Base-by-base conservation (phyloP, 2,797 vertebrate species). In the Todus mexicanus region DNA sequence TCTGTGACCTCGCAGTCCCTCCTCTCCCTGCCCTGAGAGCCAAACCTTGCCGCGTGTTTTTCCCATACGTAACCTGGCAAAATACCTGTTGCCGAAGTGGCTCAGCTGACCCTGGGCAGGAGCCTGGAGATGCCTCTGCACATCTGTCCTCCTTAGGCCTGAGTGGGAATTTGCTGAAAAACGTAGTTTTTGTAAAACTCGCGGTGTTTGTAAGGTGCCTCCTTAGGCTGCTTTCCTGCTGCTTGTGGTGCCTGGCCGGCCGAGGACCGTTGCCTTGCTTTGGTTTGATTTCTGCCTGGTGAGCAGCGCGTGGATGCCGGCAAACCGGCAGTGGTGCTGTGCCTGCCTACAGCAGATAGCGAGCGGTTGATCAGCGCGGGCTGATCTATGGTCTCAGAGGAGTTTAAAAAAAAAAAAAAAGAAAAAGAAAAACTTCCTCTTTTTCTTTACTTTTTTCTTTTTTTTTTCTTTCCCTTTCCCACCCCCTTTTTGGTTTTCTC, bases 271-370 rank as follows among this genome's bases (percentile, higher is more conserved):
- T 91, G 73, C 35, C 73, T 68, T 43, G 53, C 33, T 89, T 84
- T 78, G 91, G 18, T 89, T 78, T 84, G 47, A 48, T 75, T 82
- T 47, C 45, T 70, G 71, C 20, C 56, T 60, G 43, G 10, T 2
- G 68, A 78, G 66, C 33, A 1, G 40, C 6, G 22, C 2, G 0
- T 50, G 13, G 21, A 26, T 57, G 65, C 37, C 0, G 5, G 50
- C 90, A 83, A 33, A 73, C 14, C 69, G 66, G 63, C 7, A 1
- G 42, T n/a, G 25, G 42, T n/a, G 25, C 59, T 7, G 51, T 40
- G 94, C 87, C 94, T 97, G 96, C 89, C 78, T 68, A 76, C 61
- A 81, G 80, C 85, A 85, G 94, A 96, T 95, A 95, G 88, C 31
- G 0, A 73, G 77, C 6, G 40, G 20, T 90, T 95, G 94, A 78